These are phyloP conservation scores for Cinara cedri DNA, from an alignment of 2,888 invertebrate genomes.

Conservation along the genomic window DNA sequence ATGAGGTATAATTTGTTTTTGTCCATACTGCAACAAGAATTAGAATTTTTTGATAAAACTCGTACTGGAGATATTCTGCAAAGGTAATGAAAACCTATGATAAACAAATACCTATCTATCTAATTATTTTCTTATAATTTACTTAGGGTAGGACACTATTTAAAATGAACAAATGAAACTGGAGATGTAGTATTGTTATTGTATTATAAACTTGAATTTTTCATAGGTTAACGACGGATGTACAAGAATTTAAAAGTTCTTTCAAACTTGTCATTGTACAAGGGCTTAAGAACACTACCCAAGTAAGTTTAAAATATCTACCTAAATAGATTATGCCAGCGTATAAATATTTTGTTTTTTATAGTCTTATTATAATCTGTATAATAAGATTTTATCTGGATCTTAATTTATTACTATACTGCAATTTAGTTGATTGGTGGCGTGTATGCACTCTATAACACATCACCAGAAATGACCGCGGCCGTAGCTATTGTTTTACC, in stretches of 20 bases:
- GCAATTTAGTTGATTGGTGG: constrained; percentile 70
- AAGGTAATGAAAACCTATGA: constrained; percentile 66
- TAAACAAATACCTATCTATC: neutral
- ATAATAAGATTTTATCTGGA: neutral
- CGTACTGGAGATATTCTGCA: constrained; percentile 92
- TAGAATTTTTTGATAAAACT: constrained; percentile 88
- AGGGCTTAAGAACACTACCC: constrained; percentile 84
- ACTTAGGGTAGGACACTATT: neutral
- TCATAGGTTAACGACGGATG: constrained; percentile 82
- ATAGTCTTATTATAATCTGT: neutral
- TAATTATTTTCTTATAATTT: constrained; percentile 3
- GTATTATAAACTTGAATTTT: neutral
- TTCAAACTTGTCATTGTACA: constrained; percentile 94
- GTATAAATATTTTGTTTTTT: neutral
- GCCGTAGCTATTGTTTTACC: constrained; percentile 86
- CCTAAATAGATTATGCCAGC: too few species aligned
- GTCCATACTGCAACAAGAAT: constrained; percentile 83
- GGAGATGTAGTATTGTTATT: neutral
- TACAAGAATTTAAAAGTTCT: constrained; percentile 96
- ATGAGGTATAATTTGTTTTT: constrained; percentile 83
- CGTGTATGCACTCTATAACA: constrained; percentile 77
- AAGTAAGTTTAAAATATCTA: constrained; percentile 67
- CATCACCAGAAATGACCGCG: constrained; percentile 89
- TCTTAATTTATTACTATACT: constrained; percentile 9
- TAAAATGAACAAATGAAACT: neutral